A percentile compares a stretch with the other conserved stretches of the same genome.
These are phyloP conservation scores for Nesometra sesokonis DNA, from an alignment of 35 echinoderm and acorn worm genomes.

Conservation along the genomic window DNA sequence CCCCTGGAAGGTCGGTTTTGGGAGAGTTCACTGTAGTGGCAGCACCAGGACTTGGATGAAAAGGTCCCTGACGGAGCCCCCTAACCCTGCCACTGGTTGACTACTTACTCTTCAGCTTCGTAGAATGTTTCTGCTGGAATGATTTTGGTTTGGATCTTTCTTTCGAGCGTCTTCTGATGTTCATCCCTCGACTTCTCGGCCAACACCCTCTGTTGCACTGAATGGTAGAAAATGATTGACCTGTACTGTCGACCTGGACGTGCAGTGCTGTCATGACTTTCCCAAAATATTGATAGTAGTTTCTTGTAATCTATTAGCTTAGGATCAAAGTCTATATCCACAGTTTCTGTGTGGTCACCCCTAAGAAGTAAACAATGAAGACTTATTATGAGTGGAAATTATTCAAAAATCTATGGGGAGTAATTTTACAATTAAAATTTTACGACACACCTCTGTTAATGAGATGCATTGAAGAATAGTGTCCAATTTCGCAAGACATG, in stretches of 20 bases:
- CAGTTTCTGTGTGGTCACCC: slow-evolving; percentile 96
- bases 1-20: no score
- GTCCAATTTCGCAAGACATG: no score
- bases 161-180: slow-evolving; percentile 76
- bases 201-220: slow-evolving; percentile 54
- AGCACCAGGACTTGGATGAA: no score
- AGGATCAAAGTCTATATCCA: slow-evolving; percentile 82
- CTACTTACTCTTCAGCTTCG: slow-evolving; percentile 96
- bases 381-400: no score
- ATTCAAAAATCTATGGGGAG: no score
- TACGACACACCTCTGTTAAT: no score
- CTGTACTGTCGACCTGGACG: slow-evolving; percentile 88
- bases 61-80: no score
- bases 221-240: slow-evolving; percentile 89
- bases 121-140: slow-evolving; percentile 79
- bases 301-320: slow-evolving; percentile 62
- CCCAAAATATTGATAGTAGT: slow-evolving; percentile 77
- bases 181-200: slow-evolving; percentile 77
- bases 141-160: slow-evolving; percentile 66
- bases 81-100: no score
- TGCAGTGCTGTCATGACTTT: slow-evolving; percentile 84
- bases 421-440: no score
- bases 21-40: no score
- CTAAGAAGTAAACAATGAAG: slow-evolving; percentile 39
- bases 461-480: no score